Conservation (phyloP, 2,888 invertebrate species). For the Cybosia mesomella region DNA sequence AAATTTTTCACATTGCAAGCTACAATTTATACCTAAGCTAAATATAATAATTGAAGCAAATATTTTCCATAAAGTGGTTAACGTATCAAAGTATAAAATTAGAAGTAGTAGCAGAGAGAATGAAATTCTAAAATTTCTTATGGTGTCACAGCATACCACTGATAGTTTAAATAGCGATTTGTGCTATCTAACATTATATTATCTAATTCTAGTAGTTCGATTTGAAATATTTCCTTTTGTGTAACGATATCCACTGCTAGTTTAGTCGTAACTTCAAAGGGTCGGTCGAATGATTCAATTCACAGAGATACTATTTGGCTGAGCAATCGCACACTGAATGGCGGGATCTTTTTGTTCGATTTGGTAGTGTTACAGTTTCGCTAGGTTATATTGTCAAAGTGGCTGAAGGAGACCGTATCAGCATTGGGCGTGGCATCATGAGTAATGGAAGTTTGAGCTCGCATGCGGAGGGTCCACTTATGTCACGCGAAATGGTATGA, state of each 20-base stretch:
- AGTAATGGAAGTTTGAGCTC: slow-evolving; percentile 84
- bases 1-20: slow-evolving; percentile 3
- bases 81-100: not conserved
- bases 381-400: slow-evolving; percentile 62
- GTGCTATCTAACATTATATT: slow-evolving; percentile 19
- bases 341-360: slow-evolving; percentile 41
- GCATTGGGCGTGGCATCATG: slow-evolving; percentile 79
- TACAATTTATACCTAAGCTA: not conserved
- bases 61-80: not conserved
- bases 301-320: slow-evolving; percentile 29
- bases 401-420: slow-evolving; percentile 74
- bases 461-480: slow-evolving; percentile 85
- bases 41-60: not conserved
- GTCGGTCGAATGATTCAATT: slow-evolving; percentile 45
- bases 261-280: slow-evolving; percentile 28
- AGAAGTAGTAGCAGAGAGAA: too few species aligned
- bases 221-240: slow-evolving; percentile 20
- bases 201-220: slow-evolving; percentile 28
- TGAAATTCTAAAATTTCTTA: not conserved
- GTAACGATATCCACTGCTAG: slow-evolving; percentile 19
- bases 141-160: not conserved
- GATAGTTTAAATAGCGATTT: slow-evolving; percentile 33
- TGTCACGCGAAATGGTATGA: slow-evolving; percentile 83
- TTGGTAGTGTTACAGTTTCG: slow-evolving; percentile 38
- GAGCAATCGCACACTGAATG: slow-evolving; percentile 30